Percentiles rank a stretch among this genome's conserved stretches.
These are phyloP conservation scores for Trematomus loennbergii DNA, from an alignment of 2,113 vertebrate genomes.

Conservation along the genomic window DNA sequence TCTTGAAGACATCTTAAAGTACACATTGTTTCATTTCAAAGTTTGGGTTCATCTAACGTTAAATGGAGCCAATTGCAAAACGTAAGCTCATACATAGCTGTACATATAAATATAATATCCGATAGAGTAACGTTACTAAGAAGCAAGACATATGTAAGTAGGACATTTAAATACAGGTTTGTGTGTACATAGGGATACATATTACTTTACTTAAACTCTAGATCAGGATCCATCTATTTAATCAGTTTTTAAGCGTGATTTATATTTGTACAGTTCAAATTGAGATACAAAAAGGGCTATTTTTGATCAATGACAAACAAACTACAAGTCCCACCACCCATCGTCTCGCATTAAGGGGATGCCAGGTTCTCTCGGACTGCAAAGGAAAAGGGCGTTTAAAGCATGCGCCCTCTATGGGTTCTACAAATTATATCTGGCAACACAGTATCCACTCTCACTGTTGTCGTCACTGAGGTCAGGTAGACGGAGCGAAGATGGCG, in stretches of 20 bases:
- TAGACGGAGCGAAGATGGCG: conserved; percentile 84
- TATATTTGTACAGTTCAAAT: background rate
- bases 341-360: background rate
- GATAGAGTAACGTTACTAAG: background rate
- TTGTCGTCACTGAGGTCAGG: conserved; percentile 77
- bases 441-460: conserved; percentile 25
- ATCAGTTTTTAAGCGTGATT: background rate
- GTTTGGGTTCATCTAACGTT: too few relatives aligned
- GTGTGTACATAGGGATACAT: background rate
- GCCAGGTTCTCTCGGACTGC: conserved; percentile 42
- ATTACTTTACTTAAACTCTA: background rate
- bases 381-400: background rate
- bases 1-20: background rate
- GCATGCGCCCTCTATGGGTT: background rate
- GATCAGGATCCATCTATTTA: background rate
- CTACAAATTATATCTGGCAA: conserved; percentile 51
- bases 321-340: conserved; percentile 19
- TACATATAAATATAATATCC: background rate
- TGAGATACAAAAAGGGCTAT: too few relatives aligned
- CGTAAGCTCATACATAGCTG: background rate
- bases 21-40: background rate
- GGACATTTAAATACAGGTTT: background rate
- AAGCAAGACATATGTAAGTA: background rate
- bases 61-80: background rate
- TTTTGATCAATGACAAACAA: background rate